Evolutionary conservation across 2,113 vertebrate species (phyloP).

Genomic region (Calyptommatus sinebrachiatus): DNA sequence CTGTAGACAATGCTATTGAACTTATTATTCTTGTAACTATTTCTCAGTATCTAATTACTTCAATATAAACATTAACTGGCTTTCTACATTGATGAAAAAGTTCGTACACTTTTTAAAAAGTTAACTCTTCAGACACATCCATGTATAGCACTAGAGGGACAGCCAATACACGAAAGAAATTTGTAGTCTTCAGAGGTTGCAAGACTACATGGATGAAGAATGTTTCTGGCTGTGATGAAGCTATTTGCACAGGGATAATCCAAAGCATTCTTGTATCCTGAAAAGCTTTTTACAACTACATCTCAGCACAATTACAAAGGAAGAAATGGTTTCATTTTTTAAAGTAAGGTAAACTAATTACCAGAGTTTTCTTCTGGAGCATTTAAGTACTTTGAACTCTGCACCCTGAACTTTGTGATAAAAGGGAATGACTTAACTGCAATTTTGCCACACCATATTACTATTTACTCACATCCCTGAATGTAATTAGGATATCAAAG

Average conservation of each 20-base stretch:
- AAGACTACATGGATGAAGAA: too few species aligned
- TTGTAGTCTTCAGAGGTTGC: not conserved
- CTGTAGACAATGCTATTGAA: not conserved
- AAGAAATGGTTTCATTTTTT: not conserved
- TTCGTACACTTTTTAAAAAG: not conserved
- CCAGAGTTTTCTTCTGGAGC: not conserved
- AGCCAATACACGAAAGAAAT: constrained; percentile 32
- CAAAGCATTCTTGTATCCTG: constrained; percentile 61
- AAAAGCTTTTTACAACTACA: constrained; percentile 66
- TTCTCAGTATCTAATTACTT: too few species aligned
- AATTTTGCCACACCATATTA: not conserved
- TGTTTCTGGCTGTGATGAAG: too few species aligned
- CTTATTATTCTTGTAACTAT: not conserved
- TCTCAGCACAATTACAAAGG: constrained; percentile 17
- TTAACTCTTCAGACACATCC: not conserved
- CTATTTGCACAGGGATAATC: constrained; percentile 29
- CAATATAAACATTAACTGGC: too few species aligned
- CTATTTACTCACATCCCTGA: constrained; percentile 14
- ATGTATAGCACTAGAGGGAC: constrained; percentile 12
- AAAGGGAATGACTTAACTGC: constrained; percentile 11
- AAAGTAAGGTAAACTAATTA: not conserved
- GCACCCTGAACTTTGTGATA: not conserved
- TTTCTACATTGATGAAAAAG: too few species aligned
- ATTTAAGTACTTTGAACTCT: not conserved
- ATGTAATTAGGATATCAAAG: constrained; percentile 8